These are phyloP conservation scores for Pararge aegeria DNA, from an alignment of 1,140 invertebrate genomes.

Conservation along the genomic window DNA sequence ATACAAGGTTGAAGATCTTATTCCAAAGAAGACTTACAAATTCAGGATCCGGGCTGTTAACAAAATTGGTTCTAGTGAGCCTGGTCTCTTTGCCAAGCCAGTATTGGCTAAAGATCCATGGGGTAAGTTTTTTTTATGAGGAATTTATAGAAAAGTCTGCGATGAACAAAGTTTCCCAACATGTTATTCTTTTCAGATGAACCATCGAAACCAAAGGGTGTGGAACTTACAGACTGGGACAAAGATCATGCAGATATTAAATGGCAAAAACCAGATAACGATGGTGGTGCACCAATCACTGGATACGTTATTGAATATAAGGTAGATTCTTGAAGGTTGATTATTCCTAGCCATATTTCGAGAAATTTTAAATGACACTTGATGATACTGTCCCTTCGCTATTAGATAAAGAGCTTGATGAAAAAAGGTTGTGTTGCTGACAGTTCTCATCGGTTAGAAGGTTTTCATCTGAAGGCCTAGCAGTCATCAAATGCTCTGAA, in stretches of 20 bases:
- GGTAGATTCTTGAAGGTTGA: constrained; percentile 40
- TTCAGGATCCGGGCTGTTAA: constrained; percentile 98
- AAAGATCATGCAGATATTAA: constrained; percentile 96
- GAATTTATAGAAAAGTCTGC: neutral
- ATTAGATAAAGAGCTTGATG: too few species aligned
- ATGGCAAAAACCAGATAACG: constrained; percentile 93
- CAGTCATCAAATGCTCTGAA: too few species aligned
- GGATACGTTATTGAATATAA: constrained; percentile 96
- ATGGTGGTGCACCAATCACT: constrained; percentile 97
- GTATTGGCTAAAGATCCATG: constrained; percentile 98
- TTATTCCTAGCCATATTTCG: too few species aligned
- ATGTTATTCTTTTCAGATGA: constrained; percentile 84
- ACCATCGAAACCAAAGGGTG: constrained; percentile 93
- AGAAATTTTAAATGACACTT: too few species aligned
- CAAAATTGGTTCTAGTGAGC: constrained; percentile 93
- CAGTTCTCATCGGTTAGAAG: too few species aligned
- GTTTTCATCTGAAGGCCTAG: too few species aligned
- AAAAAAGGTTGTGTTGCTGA: too few species aligned
- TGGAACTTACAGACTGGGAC: constrained; percentile 97
- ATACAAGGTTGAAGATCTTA: constrained; percentile 94
- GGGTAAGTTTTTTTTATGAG: constrained; percentile 82
- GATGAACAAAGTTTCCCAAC: neutral
- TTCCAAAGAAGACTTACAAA: constrained; percentile 94
- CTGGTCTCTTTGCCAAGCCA: constrained; percentile 90
- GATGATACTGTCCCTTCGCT: too few species aligned